Evolutionary conservation across 2,888 invertebrate genomes (phyloP).

Genomic region (Papilio demoleus): DNA sequence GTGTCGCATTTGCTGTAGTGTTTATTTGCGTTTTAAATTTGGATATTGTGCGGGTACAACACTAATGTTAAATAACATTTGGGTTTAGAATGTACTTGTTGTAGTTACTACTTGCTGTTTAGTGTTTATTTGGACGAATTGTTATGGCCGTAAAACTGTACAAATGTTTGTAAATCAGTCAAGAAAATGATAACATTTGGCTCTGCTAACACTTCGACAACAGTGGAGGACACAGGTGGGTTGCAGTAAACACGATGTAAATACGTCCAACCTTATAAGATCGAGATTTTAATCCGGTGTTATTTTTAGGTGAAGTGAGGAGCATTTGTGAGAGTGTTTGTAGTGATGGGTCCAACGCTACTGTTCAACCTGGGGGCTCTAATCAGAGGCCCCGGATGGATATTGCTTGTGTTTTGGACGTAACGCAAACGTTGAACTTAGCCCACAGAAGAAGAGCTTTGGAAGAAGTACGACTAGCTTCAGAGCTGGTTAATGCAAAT

Average conservation of each 20-base stretch:
- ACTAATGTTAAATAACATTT: slow-evolving; percentile 77
- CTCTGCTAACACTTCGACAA: slow-evolving; percentile 69
- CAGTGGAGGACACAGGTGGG: slow-evolving; percentile 76
- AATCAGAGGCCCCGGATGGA: slow-evolving; percentile 89
- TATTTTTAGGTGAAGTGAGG: slow-evolving; percentile 74
- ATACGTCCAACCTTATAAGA: slow-evolving; percentile 12
- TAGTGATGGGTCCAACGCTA: slow-evolving; percentile 81
- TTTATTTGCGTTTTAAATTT: slow-evolving; percentile 22
- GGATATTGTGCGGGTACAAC: slow-evolving; percentile 50
- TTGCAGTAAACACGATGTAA: slow-evolving; percentile 46
- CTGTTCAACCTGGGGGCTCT: slow-evolving; percentile 70
- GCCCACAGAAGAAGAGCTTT: slow-evolving; percentile 90
- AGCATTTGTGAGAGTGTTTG: slow-evolving; percentile 81
- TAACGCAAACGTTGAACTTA: slow-evolving; percentile 88
- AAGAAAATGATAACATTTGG: slow-evolving; percentile 79
- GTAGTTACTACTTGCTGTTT: slow-evolving; percentile 46
- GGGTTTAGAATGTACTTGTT: slow-evolving; percentile 51
- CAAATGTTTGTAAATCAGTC: slow-evolving; percentile 69
- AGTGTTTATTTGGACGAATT: slow-evolving; percentile 64
- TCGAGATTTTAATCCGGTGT: slow-evolving; percentile 44
- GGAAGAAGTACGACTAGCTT: slow-evolving; percentile 93
- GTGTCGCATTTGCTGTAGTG: not conserved
- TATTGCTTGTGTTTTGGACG: slow-evolving; percentile 93
- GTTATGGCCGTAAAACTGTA: slow-evolving; percentile 64
- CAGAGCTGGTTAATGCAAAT: slow-evolving; percentile 90